phyloP scores from a whole-genome alignment of 1,140 invertebrate species.

The Pogonomyrmex barbatus region DNA sequence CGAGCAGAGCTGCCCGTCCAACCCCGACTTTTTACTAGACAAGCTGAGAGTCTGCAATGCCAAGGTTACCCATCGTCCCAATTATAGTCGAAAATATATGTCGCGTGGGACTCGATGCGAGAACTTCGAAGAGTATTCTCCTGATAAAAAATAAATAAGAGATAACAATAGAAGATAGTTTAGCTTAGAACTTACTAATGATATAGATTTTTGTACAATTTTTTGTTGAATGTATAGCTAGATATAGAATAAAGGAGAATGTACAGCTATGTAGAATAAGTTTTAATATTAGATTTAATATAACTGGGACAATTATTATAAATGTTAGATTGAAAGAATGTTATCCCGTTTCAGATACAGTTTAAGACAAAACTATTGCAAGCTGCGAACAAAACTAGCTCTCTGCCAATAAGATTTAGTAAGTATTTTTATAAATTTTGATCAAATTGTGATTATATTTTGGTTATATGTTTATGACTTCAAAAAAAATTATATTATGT shows the following conservation, averaged over 20 bases:
- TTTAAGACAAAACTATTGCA: background rate
- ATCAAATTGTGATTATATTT: background rate
- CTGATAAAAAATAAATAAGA: background rate
- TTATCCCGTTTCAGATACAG: background rate
- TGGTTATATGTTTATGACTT: background rate
- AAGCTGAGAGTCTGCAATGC: no score
- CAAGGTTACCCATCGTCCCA: no score
- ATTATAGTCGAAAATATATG: no score
- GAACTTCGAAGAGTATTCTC: background rate
- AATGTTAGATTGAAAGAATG: background rate
- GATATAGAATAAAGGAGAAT: no score
- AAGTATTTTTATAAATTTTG: slow-evolving; percentile 3
- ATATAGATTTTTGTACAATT: background rate
- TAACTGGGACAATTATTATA: background rate
- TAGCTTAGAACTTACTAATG: background rate
- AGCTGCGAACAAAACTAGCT: no score
- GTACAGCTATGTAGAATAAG: no score
- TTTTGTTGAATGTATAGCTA: background rate
- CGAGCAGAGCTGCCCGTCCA: no score
- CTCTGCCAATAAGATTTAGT: background rate
- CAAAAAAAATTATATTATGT: background rate
- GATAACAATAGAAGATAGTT: background rate
- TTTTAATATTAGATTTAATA: no score
- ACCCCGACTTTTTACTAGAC: no score
- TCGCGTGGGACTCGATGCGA: background rate